phyloP scores from a whole-genome alignment of 1,140 invertebrate genomes.

The Trichogramma pretiosum region DNA sequence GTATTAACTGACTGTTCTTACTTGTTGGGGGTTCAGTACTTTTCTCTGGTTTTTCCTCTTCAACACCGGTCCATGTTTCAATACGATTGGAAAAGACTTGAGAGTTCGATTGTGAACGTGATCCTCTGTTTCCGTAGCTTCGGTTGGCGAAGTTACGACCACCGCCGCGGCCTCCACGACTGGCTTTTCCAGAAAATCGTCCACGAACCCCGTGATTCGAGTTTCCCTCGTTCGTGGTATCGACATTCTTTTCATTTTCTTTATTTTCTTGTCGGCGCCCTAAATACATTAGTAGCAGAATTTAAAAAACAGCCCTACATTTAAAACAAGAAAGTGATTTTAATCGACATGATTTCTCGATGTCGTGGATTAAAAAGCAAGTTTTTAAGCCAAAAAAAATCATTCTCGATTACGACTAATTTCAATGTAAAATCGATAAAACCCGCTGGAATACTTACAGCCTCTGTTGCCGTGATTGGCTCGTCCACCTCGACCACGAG shows the following conservation, averaged over 20 bases:
- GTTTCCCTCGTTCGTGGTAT: constrained; percentile 41
- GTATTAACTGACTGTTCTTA: no score
- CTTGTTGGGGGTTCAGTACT: no score
- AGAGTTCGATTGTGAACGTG: constrained; percentile 29
- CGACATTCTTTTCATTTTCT: constrained; percentile 52
- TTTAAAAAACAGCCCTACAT: no score
- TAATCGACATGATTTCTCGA: no score
- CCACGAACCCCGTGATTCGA: constrained; percentile 41
- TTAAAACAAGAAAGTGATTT: no score
- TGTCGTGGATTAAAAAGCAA: no score
- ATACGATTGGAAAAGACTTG: constrained; percentile 43
- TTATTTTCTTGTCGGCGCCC: constrained; percentile 53
- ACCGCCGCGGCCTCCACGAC: constrained; percentile 47
- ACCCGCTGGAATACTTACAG: no score
- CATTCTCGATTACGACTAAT: no score
- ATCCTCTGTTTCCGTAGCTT: constrained; percentile 45
- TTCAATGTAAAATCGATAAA: no score
- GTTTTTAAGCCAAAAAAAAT: no score
- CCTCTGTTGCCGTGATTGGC: constrained; percentile 44
- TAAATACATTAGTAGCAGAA: constrained; percentile 21
- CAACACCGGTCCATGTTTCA: constrained; percentile 44
- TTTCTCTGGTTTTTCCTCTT: constrained; percentile 42
- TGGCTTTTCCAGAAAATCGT: constrained; percentile 41
- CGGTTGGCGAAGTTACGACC: constrained; percentile 51
- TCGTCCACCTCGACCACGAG: constrained; percentile 44